Evolutionary conservation across 1,140 invertebrate genomes (phyloP).

Genomic region (Drosophila lacteicornis): DNA sequence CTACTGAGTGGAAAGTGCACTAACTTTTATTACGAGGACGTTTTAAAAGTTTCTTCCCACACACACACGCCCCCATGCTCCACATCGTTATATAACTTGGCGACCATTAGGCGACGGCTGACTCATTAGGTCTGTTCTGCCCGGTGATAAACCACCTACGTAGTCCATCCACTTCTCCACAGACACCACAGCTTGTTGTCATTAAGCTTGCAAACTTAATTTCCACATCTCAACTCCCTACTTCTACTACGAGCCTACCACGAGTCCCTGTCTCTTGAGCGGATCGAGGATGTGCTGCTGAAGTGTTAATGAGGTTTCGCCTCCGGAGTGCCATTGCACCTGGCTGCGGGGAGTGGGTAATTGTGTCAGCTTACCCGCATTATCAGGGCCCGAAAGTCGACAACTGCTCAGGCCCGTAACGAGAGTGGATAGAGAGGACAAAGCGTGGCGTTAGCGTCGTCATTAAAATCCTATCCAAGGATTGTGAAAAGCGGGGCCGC

Average conservation of each 20-base stretch:
- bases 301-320: conserved; percentile 64
- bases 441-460: conserved; percentile 39
- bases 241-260: background rate
- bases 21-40: conserved; percentile 13
- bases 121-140: conserved; percentile 38
- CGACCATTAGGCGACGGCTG: conserved; percentile 21
- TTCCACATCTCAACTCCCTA: conserved; percentile 21
- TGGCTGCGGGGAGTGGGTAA: conserved; percentile 41
- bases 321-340: conserved; percentile 47
- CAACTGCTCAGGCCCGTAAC: conserved; percentile 31
- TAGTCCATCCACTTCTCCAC: background rate
- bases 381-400: conserved; percentile 17
- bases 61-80: conserved; percentile 1
- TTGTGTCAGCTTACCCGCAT: conserved; percentile 66
- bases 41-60: conserved; percentile 33
- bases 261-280: background rate
- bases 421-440: background rate
- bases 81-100: conserved; percentile 38
- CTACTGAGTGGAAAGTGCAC: conserved; percentile 1
- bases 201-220: conserved; percentile 56
- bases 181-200: conserved; percentile 29
- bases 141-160: conserved; percentile 18
- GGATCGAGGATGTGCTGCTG: conserved; percentile 27
- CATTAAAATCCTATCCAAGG: conserved; percentile 29
- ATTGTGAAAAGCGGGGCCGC: conserved; percentile 4